phyloP scores from a whole-genome alignment of 2,888 invertebrate species.

The Julus scandinavius region DNA sequence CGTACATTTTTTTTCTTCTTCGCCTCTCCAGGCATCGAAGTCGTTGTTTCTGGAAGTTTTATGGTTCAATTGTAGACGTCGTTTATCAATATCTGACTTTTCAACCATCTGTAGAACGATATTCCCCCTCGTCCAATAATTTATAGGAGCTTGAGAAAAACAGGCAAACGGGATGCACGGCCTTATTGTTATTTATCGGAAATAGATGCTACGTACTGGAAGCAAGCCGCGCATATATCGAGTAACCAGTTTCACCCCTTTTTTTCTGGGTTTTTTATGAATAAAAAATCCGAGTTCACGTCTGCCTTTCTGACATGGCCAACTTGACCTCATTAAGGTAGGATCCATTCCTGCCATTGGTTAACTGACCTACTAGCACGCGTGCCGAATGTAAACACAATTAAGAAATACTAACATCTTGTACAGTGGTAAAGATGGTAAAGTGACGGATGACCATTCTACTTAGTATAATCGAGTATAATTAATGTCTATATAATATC shows the following conservation, averaged over 20 bases:
- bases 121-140: conserved; percentile 18
- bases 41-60: not conserved
- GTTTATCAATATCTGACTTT: conserved; percentile 11
- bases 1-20: not conserved
- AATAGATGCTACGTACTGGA: not conserved
- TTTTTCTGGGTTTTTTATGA: too few relatives aligned
- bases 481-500: too few relatives aligned
- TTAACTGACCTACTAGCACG: not conserved
- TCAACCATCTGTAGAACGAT: conserved; percentile 18
- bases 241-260: too few relatives aligned
- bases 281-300: not conserved
- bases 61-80: conserved; percentile 10
- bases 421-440: too few relatives aligned
- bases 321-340: not conserved
- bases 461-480: too few relatives aligned
- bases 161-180: not conserved
- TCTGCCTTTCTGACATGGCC: not conserved
- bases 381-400: too few relatives aligned
- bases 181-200: conserved; percentile 3
- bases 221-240: not conserved
- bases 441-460: too few relatives aligned
- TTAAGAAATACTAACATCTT: too few relatives aligned
- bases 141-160: not conserved
- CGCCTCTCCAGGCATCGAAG: not conserved
- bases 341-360: not conserved